Evolutionary conservation across 2,797 vertebrate genomes (phyloP).

Genomic region (Prunella strophiata): DNA sequence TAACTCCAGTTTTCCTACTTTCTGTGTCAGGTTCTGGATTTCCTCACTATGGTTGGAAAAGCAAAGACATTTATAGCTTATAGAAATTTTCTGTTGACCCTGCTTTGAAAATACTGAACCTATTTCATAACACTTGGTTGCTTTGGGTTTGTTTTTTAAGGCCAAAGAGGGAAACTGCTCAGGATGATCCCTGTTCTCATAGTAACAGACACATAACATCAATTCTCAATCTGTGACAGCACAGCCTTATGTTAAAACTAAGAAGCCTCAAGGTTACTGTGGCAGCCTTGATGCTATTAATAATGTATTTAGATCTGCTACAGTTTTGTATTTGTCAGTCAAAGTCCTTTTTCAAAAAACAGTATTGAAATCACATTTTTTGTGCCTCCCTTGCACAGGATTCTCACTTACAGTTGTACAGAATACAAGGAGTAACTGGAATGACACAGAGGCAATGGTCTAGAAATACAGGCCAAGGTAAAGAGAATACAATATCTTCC

Average conservation of each 20-base stretch:
- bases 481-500: neutral
- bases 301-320: neutral
- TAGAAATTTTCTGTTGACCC: neutral
- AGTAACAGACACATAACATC: neutral
- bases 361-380: neutral
- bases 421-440: neutral
- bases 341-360: neutral
- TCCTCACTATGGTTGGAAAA: conserved; percentile 76
- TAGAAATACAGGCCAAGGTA: neutral
- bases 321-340: neutral
- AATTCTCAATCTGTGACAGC: neutral
- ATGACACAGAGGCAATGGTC: neutral
- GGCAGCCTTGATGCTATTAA: neutral
- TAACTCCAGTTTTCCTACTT: conserved; percentile 74
- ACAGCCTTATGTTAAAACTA: neutral
- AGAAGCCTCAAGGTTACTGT: neutral
- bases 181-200: neutral
- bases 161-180: neutral
- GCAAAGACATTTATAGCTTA: neutral
- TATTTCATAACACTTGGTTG: neutral
- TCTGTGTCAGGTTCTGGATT: conserved; percentile 73
- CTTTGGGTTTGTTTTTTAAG: neutral
- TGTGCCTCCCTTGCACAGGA: neutral
- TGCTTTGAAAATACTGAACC: neutral
- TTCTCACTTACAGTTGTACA: neutral